Conservation (phyloP, 2,113 vertebrate species). For the Piaya cayana region DNA sequence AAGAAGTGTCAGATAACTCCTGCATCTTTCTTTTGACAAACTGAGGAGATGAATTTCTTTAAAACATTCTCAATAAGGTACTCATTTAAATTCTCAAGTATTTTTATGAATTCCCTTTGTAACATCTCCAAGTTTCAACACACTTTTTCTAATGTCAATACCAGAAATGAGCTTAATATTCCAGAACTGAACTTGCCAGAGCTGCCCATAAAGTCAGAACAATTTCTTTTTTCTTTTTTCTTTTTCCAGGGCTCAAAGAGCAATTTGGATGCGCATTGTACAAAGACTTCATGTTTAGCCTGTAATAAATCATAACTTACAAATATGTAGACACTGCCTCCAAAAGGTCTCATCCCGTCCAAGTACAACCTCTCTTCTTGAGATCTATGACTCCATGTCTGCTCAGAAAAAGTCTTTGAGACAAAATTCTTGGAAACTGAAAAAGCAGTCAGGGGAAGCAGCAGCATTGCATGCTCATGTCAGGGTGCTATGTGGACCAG, state of each 20-base stretch:
- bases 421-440: neutral
- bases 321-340: neutral
- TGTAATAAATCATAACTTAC: constrained; percentile 34
- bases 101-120: constrained; percentile 22
- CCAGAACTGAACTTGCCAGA: constrained; percentile 6
- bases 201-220: neutral
- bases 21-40: neutral
- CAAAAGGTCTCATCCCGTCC: constrained; percentile 3
- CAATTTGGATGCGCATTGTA: neutral
- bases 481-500: rapidly evolving
- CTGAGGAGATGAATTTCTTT: neutral
- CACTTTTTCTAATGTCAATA: constrained; percentile 27
- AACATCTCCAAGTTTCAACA: constrained; percentile 21
- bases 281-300: neutral
- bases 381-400: neutral
- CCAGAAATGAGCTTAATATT: constrained; percentile 47
- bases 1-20: neutral
- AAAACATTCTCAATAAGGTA: neutral
- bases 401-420: neutral
- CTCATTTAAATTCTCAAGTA: neutral
- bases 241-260: constrained; percentile 7
- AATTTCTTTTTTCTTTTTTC: constrained; percentile 25
- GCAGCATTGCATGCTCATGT: neutral
- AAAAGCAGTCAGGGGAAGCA: neutral
- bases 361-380: constrained; percentile 14